Percentiles rank a stretch among this genome's conserved stretches.
Conservation (phyloP, 2,797 vertebrate species). For the Myripristis jacobus region DNA sequence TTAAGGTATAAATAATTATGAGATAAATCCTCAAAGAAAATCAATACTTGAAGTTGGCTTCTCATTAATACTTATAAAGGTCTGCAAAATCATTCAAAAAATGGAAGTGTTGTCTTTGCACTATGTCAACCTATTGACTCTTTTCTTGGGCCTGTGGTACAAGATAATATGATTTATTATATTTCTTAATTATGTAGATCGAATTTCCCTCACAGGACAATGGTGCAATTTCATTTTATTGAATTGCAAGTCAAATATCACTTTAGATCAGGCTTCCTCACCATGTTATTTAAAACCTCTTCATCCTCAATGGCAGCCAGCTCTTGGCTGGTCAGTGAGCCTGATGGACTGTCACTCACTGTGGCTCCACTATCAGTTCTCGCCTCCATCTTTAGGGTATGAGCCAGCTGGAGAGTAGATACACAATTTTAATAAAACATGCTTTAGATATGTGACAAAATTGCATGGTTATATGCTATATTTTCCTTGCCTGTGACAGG, state of each 20-base stretch:
- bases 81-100: too few relatives aligned
- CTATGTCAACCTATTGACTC: not conserved
- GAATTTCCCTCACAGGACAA: not conserved
- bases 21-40: not conserved
- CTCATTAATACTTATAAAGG: too few relatives aligned
- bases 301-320: conserved; percentile 92
- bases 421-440: not conserved
- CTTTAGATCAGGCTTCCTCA: conserved; percentile 41
- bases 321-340: conserved; percentile 77
- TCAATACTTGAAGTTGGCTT: not conserved
- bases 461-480: not conserved
- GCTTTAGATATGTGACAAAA: not conserved
- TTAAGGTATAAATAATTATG: too few relatives aligned
- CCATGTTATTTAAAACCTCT: conserved; percentile 94
- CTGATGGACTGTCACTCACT: conserved; percentile 5
- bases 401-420: conserved; percentile 8
- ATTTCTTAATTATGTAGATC: not conserved
- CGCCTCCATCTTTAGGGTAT: conserved; percentile 65
- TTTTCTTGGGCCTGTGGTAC: not conserved
- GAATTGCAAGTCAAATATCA: not conserved
- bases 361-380: conserved; percentile 39
- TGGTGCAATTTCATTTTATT: not conserved
- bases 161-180: not conserved
- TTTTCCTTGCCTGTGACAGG: not conserved
- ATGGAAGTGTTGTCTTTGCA: not conserved